A percentile compares a stretch with the other conserved stretches of the same genome.
These are phyloP conservation scores for Ridgeia piscesae DNA, from an alignment of 1,140 invertebrate species.

Conservation along the genomic window DNA sequence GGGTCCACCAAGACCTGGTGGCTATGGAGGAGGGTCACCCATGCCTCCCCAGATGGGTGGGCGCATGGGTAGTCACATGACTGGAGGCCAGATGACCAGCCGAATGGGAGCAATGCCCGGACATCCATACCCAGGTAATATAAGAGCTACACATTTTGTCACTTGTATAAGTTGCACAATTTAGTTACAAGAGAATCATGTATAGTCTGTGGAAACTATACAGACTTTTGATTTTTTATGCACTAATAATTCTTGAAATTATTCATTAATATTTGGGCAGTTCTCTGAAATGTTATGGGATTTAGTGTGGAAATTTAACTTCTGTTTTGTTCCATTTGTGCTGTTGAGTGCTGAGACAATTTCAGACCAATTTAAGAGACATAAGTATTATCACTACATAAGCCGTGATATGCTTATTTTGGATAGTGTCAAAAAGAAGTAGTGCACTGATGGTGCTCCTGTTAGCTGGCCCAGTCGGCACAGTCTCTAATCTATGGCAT, in stretches of 20 bases:
- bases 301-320: background rate
- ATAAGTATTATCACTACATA: too few relatives aligned
- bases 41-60: background rate
- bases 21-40: background rate
- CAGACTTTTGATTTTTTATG: background rate
- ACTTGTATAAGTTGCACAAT: background rate
- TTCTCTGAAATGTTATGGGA: background rate
- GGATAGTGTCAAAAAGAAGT: background rate
- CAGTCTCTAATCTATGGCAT: background rate
- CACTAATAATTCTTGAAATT: background rate
- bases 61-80: background rate
- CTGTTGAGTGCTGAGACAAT: too few relatives aligned
- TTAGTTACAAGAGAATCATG: background rate
- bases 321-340: background rate
- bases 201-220: background rate
- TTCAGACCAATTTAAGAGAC: too few relatives aligned
- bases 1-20: background rate
- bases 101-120: background rate
- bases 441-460: background rate
- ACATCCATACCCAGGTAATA: background rate
- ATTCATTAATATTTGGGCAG: background rate
- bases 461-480: background rate
- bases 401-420: background rate
- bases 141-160: background rate
- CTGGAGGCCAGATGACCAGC: background rate